phyloP scores from a whole-genome alignment of 2,888 invertebrate genomes.

The Pollenia labialis region DNA sequence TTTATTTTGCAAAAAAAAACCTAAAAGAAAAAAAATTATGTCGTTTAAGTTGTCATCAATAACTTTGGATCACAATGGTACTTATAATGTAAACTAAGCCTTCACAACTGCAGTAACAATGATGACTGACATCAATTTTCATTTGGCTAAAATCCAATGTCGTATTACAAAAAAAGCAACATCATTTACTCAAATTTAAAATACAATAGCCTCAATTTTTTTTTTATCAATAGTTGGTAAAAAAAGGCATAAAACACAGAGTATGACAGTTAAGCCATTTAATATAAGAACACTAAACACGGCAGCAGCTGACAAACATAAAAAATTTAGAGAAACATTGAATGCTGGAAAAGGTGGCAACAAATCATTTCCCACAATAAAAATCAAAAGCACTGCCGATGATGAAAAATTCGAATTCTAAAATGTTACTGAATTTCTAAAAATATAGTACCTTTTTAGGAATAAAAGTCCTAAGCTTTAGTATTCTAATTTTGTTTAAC shows the following conservation, averaged over 20 bases:
- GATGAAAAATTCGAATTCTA: too few relatives aligned
- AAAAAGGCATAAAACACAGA: not conserved
- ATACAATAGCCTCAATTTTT: conserved; percentile 14
- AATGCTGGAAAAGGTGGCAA: too few relatives aligned
- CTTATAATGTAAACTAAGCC: conserved; percentile 56
- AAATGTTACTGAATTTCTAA: too few relatives aligned
- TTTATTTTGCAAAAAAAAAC: not conserved
- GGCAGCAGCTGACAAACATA: conserved; percentile 21
- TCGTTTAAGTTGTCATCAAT: conserved; percentile 63
- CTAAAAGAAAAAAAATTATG: conserved; percentile 28
- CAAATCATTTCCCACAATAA: too few relatives aligned
- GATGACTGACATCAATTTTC: conserved; percentile 63
- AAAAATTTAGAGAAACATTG: not conserved
- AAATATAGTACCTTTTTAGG: too few relatives aligned
- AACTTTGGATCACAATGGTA: conserved; percentile 44
- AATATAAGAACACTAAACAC: conserved; percentile 39
- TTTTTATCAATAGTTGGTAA: conserved; percentile 6
- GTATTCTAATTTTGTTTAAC: too few relatives aligned
- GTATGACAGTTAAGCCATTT: conserved; percentile 46
- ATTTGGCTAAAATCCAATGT: conserved; percentile 70
- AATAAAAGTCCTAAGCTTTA: too few relatives aligned
- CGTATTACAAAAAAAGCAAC: conserved; percentile 40
- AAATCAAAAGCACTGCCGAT: too few relatives aligned
- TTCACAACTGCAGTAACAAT: conserved; percentile 32
- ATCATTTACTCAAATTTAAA: not conserved